These are phyloP conservation scores for Gonatopus flavifemur DNA, from an alignment of 1,140 invertebrate species.

Conservation along the genomic window DNA sequence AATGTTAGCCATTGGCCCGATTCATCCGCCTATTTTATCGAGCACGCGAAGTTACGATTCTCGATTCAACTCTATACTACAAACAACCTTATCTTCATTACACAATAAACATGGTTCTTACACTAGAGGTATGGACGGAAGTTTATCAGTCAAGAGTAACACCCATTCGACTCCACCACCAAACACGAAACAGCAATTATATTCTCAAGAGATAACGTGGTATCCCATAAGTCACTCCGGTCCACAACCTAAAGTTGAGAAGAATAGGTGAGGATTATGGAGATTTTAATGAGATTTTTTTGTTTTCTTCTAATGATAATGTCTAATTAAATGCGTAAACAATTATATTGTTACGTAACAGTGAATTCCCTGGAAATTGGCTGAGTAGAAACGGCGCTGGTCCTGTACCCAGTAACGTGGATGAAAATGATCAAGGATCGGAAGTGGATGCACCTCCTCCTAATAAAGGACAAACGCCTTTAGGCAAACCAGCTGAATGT, in stretches of 20 bases:
- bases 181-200: slow-evolving; percentile 49
- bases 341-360: slow-evolving; percentile 15
- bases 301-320: neutral
- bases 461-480: slow-evolving; percentile 37
- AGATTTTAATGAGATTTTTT: neutral
- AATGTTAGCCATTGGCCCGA: slow-evolving; percentile 45
- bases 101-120: slow-evolving; percentile 37
- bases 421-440: slow-evolving; percentile 48
- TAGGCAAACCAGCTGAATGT: slow-evolving; percentile 49
- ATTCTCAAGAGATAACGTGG: slow-evolving; percentile 54
- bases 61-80: slow-evolving; percentile 40
- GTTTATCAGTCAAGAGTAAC: slow-evolving; percentile 31
- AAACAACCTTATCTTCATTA: slow-evolving; percentile 39
- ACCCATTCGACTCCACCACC: slow-evolving; percentile 41
- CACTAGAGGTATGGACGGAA: slow-evolving; percentile 33
- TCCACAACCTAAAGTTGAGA: slow-evolving; percentile 46
- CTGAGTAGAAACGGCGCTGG: slow-evolving; percentile 44
- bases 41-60: slow-evolving; percentile 43
- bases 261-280: slow-evolving; percentile 44
- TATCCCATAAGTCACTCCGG: slow-evolving; percentile 49
- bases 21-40: slow-evolving; percentile 35
- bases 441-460: slow-evolving; percentile 37
- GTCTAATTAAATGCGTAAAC: neutral
- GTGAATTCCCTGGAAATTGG: slow-evolving; percentile 50
- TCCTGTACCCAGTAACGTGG: slow-evolving; percentile 46